Conservation (phyloP, 2,113 vertebrate species). For the Empidonax traillii region DNA sequence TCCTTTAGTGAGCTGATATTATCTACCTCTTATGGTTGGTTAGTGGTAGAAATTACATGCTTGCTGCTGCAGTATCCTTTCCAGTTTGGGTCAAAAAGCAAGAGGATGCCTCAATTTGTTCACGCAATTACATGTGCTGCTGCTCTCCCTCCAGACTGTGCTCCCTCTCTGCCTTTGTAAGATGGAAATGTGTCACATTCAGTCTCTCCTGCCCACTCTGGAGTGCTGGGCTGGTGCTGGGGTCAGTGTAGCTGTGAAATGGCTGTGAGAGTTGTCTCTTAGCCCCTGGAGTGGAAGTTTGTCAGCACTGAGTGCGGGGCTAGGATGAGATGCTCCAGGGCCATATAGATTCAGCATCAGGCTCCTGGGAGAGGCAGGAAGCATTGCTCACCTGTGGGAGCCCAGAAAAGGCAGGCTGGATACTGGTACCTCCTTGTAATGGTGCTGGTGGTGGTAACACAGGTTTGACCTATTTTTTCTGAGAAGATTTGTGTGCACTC, state of each 20-base stretch:
- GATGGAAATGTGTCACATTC: not conserved
- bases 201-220: not conserved
- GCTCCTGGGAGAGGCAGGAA: not conserved
- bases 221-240: not conserved
- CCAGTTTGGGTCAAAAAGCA: not conserved
- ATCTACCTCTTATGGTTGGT: not conserved
- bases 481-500: not conserved
- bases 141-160: not conserved
- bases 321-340: accelerated
- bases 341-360: not conserved
- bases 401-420: not conserved
- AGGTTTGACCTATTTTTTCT: not conserved
- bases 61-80: not conserved
- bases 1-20: not conserved
- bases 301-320: not conserved
- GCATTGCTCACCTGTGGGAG: not conserved
- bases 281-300: not conserved
- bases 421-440: not conserved
- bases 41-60: not conserved
- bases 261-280: not conserved
- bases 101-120: not conserved
- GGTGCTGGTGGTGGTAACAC: not conserved
- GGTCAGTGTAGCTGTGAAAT: not conserved
- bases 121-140: not conserved
- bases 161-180: not conserved